Evolutionary conservation across 2,113 vertebrate genomes (phyloP), one percentile per base, ranked within the genome.

Genomic region (Actenoides lindsayi): DNA sequence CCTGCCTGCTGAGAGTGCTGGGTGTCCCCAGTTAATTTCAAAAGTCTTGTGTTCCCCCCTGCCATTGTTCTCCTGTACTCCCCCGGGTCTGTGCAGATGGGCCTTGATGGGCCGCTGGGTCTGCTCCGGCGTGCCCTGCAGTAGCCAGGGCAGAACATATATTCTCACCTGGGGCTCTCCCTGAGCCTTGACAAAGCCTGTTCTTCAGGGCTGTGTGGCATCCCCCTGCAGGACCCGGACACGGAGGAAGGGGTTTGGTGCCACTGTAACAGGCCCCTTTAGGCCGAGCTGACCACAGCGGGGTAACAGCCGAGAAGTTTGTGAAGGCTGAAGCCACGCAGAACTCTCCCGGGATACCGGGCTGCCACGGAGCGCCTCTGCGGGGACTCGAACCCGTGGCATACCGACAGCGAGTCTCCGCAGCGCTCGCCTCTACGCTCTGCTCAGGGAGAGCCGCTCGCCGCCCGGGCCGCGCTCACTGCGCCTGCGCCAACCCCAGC

Each of bases 401-500:
- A 24, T 13, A 15, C 13, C n/a, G 8, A 14, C 13, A 9, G 11
- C 8, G 42, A 13, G 41, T 13, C 41, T 73, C 33, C 4, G 10
- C 21, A 16, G 18, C 16, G 27, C 25, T 63, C 62, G 11, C 5
- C 41, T 41, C 41, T 41, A 13, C 12, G 41, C 11, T 41, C 27
- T 15, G 7, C 8, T 1, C 4, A 18, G 2, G 30, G 0, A 0
- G 24, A 5, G 2, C 1, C 17, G 5, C 5, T 1, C 5, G 2
- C 48, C 1, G 3, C 17, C 10, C 3, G 5, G 6, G 6, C 46
- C 10, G 4, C 17, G 3, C 37, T 27, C 23, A 7, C 3, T 6
- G 76, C 87, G 73, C 92, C 76, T n/a, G 90, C 50, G 81, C 54
- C 10, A 2, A 3, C 6, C 2, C 54, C 10, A 2, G 3, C 6